These are phyloP conservation scores for Hozukius guyotensis DNA, from an alignment of 2,797 vertebrate genomes.

Conservation along the genomic window DNA sequence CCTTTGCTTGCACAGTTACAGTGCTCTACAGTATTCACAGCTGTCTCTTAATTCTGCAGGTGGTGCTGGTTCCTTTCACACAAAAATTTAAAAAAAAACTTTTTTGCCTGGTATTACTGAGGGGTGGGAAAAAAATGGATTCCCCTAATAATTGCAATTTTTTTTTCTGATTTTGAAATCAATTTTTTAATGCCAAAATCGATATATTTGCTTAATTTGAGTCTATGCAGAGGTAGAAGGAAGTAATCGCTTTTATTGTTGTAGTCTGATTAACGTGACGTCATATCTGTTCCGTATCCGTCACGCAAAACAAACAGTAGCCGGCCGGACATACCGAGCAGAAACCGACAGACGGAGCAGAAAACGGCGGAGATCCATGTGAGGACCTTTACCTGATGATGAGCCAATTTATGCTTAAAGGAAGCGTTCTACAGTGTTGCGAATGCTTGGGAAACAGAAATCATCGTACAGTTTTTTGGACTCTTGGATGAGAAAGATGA, in stretches of 20 bases:
- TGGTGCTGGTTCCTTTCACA: conserved; percentile 10
- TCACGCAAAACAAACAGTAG: no score
- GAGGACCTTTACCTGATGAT: not conserved
- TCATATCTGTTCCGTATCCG: no score
- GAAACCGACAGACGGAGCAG: no score
- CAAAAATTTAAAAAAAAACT: not conserved
- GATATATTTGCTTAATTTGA: not conserved
- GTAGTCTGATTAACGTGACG: no score
- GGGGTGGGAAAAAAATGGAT: not conserved
- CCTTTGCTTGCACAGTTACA: conserved; percentile 36
- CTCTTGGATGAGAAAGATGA: no score
- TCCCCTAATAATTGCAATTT: no score
- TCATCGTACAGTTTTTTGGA: not conserved
- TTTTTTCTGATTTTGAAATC: not conserved
- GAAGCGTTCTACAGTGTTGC: not conserved
- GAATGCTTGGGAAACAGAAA: not conserved
- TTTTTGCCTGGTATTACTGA: not conserved
- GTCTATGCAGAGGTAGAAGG: not conserved
- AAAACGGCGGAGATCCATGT: no score
- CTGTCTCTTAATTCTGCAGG: conserved; percentile 30
- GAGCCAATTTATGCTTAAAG: not conserved
- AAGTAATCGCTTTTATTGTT: not conserved
- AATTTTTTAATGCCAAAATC: not conserved
- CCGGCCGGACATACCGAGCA: rapidly evolving
- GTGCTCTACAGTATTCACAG: conserved; percentile 35